Percentiles rank a stretch among this genome's conserved stretches.
These are phyloP conservation scores for Hoplias malabaricus DNA, from an alignment of 2,113 vertebrate species.

Conservation along the genomic window DNA sequence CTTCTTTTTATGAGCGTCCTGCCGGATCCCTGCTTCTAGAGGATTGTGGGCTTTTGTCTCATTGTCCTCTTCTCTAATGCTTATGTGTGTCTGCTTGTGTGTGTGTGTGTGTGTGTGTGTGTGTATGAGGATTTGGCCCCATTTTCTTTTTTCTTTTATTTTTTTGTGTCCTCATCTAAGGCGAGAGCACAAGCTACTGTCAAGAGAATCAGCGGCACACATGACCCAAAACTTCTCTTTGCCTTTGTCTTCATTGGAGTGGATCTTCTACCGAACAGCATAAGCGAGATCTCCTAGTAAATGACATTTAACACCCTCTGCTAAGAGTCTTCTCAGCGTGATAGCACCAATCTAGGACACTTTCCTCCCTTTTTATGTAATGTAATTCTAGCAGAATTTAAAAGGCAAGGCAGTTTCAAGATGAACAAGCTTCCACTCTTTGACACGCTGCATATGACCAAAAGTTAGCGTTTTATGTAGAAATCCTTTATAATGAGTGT, in stretches of 20 bases:
- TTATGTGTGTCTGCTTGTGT: constrained; percentile 23
- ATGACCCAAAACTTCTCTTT: constrained; percentile 19
- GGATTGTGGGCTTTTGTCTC: constrained; percentile 43
- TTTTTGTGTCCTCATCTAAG: not conserved
- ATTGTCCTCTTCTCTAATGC: constrained; percentile 43
- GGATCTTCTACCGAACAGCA: not conserved
- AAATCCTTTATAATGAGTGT: too few relatives aligned
- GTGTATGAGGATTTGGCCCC: not conserved
- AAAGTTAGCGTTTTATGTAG: too few relatives aligned
- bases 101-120: constrained; percentile 21
- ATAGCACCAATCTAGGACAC: not conserved
- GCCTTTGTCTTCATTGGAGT: not conserved
- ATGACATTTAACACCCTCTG: constrained; percentile 3
- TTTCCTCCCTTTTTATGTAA: not conserved
- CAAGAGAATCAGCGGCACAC: not conserved
- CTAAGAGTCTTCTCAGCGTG: not conserved
- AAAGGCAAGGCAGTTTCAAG: not conserved
- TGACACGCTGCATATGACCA: too few relatives aligned
- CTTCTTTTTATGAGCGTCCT: constrained; percentile 33
- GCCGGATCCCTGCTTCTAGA: constrained; percentile 34
- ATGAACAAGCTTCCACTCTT: not conserved
- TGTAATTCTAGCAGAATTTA: not conserved
- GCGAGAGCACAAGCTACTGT: not conserved
- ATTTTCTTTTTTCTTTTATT: constrained; percentile 2
- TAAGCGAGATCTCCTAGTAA: not conserved